A percentile compares a stretch with the other conserved stretches of the same genome.
phyloP scores from a whole-genome alignment of 1,140 invertebrate genomes.

The Papilio polytes region DNA sequence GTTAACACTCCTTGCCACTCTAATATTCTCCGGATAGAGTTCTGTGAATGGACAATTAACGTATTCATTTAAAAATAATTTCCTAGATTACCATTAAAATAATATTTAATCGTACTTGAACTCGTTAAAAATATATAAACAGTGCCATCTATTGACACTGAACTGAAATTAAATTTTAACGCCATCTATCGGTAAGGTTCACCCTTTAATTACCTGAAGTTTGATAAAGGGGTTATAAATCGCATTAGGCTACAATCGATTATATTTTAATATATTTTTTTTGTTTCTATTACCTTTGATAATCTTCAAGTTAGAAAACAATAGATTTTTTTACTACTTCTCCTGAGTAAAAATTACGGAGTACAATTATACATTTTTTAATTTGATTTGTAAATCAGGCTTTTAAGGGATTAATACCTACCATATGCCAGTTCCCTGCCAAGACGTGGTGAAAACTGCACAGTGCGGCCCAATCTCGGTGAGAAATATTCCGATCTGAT shows the following conservation, averaged over 20 bases:
- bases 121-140: not conserved
- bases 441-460: constrained; percentile 65
- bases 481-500: constrained; percentile 54
- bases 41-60: constrained; percentile 53
- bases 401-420: constrained; percentile 42
- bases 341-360: no score
- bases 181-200: not conserved
- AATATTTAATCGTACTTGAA: not conserved
- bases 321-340: no score
- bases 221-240: no score
- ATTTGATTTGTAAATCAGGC: no score
- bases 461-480: constrained; percentile 64
- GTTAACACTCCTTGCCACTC: constrained; percentile 55
- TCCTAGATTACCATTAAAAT: not conserved
- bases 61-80: not conserved
- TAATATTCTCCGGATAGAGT: constrained; percentile 52
- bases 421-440: constrained; percentile 64
- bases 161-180: not conserved
- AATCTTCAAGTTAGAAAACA: no score
- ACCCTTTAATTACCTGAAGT: no score
- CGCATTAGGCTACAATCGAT: no score
- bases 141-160: not conserved
- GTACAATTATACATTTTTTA: no score
- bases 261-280: no score
- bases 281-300: no score